Conservation (phyloP, 2,113 vertebrate genomes). For the Tautogolabrus adspersus region DNA sequence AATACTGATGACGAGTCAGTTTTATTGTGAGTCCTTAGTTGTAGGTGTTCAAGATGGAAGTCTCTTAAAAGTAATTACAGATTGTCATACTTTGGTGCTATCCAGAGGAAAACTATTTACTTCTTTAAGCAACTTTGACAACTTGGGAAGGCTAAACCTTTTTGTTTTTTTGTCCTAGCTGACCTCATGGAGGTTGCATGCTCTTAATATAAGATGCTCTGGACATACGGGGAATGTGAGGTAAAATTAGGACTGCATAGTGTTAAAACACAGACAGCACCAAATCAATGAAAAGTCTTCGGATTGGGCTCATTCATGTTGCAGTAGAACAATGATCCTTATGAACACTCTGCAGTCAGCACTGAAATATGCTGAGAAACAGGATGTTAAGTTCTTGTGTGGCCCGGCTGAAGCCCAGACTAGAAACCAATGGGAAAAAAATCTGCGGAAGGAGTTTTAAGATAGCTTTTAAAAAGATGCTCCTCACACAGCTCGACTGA, state of each 20-base stretch:
- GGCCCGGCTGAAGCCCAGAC: slow-evolving; percentile 15
- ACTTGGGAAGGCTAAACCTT: background rate
- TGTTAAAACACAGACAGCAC: background rate
- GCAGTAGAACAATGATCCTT: background rate
- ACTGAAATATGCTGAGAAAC: slow-evolving; percentile 4
- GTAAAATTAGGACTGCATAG: background rate
- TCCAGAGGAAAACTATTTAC: background rate
- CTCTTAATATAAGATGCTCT: background rate
- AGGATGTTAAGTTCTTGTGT: slow-evolving; percentile 4
- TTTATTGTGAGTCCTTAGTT: background rate
- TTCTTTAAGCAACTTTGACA: background rate
- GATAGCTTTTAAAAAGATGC: slow-evolving; percentile 50
- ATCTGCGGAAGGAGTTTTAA: slow-evolving; percentile 27
- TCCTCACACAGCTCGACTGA: slow-evolving; percentile 30
- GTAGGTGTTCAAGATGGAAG: background rate
- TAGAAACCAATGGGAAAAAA: background rate
- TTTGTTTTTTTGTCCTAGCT: no score
- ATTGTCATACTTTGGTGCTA: background rate
- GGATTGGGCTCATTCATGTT: background rate
- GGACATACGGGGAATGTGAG: background rate
- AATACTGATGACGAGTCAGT: background rate
- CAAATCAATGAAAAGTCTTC: background rate
- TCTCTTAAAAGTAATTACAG: background rate
- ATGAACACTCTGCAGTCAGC: background rate
- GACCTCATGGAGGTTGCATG: background rate